These are phyloP conservation scores for Smithornis capensis DNA, from an alignment of 2,113 vertebrate genomes.

Conservation along the genomic window DNA sequence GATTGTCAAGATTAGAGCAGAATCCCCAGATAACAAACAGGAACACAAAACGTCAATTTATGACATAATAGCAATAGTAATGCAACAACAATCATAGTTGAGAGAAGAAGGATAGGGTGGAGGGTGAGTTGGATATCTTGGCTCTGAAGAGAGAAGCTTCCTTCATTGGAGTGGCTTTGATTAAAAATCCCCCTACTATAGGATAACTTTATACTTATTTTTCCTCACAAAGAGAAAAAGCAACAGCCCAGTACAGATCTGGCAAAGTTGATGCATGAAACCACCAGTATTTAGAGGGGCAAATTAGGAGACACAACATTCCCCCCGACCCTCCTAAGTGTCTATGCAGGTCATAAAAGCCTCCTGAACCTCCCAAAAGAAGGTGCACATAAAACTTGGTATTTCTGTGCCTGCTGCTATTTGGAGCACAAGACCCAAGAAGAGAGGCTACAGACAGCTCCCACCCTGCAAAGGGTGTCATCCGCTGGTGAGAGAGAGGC, in stretches of 20 bases:
- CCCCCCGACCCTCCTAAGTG: background rate
- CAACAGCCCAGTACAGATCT: background rate
- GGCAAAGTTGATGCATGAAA: background rate
- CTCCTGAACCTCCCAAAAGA: background rate
- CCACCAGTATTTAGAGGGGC: background rate
- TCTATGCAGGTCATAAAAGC: background rate
- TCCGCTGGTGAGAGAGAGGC: background rate
- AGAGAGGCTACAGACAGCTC: background rate
- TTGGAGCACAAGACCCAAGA: background rate
- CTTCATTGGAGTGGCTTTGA: background rate
- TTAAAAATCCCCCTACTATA: background rate
- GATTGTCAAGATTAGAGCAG: slow-evolving; percentile 57
- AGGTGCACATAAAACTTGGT: background rate
- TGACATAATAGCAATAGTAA: slow-evolving; percentile 53
- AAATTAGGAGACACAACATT: background rate
- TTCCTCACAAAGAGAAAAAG: background rate
- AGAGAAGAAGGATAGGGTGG: background rate
- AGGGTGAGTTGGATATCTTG: background rate
- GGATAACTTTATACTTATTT: background rate
- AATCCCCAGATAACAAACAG: slow-evolving; percentile 59
- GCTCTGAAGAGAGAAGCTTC: background rate
- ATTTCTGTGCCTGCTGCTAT: background rate
- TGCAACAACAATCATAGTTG: background rate
- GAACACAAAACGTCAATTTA: slow-evolving; percentile 52
- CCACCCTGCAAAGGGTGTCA: background rate